phyloP scores from a whole-genome alignment of 2,797 vertebrate species.

The Pseudomugil gertrudae region DNA sequence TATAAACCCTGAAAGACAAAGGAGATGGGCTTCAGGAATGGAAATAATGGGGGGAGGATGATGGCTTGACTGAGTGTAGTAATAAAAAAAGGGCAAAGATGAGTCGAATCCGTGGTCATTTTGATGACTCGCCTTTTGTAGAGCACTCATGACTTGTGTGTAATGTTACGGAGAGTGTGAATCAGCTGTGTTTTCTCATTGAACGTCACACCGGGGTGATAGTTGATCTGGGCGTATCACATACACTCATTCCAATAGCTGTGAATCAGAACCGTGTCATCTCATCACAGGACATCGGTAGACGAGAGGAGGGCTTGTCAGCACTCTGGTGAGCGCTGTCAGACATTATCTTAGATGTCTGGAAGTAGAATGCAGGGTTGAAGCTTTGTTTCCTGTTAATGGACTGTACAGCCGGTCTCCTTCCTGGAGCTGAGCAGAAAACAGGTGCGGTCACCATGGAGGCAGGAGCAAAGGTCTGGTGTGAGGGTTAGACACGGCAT shows the following conservation, averaged over 20 bases:
- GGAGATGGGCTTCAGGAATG: constrained; percentile 28
- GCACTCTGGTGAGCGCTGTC: constrained; percentile 38
- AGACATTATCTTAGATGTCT: constrained; percentile 26
- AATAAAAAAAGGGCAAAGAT: constrained; percentile 41
- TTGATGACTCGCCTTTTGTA: constrained; percentile 23
- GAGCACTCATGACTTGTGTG: constrained; percentile 11
- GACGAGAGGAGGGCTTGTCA: constrained; percentile 45
- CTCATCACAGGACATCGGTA: constrained; percentile 4
- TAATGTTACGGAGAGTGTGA: constrained; percentile 22
- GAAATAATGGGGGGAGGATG: constrained; percentile 25
- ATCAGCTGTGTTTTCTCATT: constrained; percentile 23
- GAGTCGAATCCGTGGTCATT: constrained; percentile 38
- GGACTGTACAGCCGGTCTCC: constrained; percentile 13
- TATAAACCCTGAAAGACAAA: constrained; percentile 58
- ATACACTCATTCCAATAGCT: constrained; percentile 1
- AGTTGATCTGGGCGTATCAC: constrained; percentile 6
- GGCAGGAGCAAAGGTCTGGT: constrained; percentile 6
- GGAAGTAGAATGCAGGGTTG: neutral
- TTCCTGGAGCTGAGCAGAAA: constrained; percentile 18
- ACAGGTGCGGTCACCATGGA: constrained; percentile 30
- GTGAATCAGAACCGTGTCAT: constrained; percentile 39
- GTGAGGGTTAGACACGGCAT: neutral
- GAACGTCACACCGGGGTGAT: constrained; percentile 11
- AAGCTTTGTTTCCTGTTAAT: constrained; percentile 35
- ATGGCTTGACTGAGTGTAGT: constrained; percentile 19